These are phyloP conservation scores for Zaprionus africanus DNA, from an alignment of 1,140 invertebrate genomes.

Conservation along the genomic window DNA sequence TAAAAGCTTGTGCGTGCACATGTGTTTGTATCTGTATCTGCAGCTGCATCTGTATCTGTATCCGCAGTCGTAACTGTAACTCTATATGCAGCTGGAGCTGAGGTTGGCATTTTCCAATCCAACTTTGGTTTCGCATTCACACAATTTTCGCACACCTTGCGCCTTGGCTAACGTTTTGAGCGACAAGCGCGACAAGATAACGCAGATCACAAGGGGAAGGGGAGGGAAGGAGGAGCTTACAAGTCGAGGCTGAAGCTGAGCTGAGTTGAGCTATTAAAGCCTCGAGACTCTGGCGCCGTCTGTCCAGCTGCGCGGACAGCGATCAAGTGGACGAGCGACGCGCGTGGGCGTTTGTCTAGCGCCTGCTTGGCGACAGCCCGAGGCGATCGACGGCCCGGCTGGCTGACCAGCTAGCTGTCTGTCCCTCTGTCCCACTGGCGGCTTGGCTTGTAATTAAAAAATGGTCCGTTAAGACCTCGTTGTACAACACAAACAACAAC, in stretches of 20 bases:
- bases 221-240: constrained; percentile 19
- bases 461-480: constrained; percentile 59
- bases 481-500: constrained; percentile 13
- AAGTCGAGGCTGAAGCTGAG: constrained; percentile 13
- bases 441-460: constrained; percentile 71
- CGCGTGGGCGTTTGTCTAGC: constrained; percentile 76
- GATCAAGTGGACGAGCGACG: constrained; percentile 58
- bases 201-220: constrained; percentile 54
- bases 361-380: constrained; percentile 61
- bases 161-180: constrained; percentile 54
- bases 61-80: constrained; percentile 5
- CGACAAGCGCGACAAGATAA: constrained; percentile 79
- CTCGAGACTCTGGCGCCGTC: constrained; percentile 44
- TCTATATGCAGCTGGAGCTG: constrained; percentile 32
- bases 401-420: not conserved
- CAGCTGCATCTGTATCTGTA: constrained; percentile 5
- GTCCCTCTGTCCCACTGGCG: not conserved
- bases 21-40: not conserved
- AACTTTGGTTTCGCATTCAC: constrained; percentile 40
- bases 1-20: not conserved
- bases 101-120: constrained; percentile 3
- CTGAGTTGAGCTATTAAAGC: constrained; percentile 58
- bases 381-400: constrained; percentile 40
- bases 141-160: constrained; percentile 75
- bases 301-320: constrained; percentile 28